Evolutionary conservation across 2,888 invertebrate genomes (phyloP).

Genomic region (Megalurothrips usitatus): DNA sequence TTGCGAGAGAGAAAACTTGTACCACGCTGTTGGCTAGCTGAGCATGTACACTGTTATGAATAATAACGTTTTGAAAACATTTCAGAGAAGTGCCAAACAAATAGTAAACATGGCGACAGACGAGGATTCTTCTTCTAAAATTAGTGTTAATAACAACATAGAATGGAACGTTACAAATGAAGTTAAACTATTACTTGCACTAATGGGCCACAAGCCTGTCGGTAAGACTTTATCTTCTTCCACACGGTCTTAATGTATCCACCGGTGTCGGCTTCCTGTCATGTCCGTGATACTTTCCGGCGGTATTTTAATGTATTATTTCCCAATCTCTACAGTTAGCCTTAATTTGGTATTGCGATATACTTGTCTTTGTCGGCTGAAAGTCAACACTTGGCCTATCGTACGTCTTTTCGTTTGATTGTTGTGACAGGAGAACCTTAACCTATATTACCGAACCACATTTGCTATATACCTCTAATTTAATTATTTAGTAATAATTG

Average conservation of each 20-base stretch:
- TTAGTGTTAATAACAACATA: constrained; percentile 15
- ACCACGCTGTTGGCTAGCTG: no score
- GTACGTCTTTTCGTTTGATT: background rate
- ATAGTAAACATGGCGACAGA: constrained; percentile 13
- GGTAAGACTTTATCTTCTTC: background rate
- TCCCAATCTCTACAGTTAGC: background rate
- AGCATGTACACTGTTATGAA: no score
- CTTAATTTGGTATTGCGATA: background rate
- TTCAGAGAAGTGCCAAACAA: background rate
- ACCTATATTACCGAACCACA: background rate
- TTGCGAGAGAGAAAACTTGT: no score
- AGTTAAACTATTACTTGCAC: background rate
- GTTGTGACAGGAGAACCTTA: background rate
- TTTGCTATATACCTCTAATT: background rate
- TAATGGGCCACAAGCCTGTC: constrained; percentile 4
- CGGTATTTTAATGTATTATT: background rate
- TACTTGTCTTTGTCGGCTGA: background rate
- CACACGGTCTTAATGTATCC: background rate
- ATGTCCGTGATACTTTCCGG: background rate
- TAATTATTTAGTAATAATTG: background rate
- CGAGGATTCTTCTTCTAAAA: background rate
- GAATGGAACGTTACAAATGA: constrained; percentile 2
- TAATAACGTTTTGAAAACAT: no score
- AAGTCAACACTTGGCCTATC: background rate
- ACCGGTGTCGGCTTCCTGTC: background rate